These are phyloP conservation scores for Quadroppia sp. DNA, from an alignment of 2,888 invertebrate species.

Conservation along the genomic window DNA sequence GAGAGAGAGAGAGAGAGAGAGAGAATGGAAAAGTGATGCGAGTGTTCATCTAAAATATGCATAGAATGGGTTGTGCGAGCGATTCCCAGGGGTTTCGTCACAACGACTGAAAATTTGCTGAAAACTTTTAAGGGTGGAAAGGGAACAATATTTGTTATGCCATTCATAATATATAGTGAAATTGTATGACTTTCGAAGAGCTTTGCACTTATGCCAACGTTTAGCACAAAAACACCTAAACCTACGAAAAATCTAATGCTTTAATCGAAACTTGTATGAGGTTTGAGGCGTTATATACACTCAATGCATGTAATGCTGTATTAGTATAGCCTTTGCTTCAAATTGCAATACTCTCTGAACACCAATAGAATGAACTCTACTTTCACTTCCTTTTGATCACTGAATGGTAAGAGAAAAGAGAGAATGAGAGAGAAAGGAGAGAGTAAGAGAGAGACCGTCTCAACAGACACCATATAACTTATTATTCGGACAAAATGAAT, in stretches of 20 bases:
- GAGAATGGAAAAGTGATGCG: too few species aligned
- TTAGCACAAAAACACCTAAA: slow-evolving; percentile 29
- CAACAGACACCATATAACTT: background rate
- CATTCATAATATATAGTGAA: background rate
- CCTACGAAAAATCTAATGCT: slow-evolving; percentile 26
- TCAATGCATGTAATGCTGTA: background rate
- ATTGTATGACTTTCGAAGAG: background rate
- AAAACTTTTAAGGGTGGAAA: slow-evolving; percentile 23
- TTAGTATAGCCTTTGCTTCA: background rate
- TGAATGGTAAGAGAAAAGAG: background rate
- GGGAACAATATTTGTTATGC: slow-evolving; percentile 17
- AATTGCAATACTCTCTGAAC: slow-evolving; percentile 30
- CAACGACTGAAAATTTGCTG: slow-evolving; percentile 25
- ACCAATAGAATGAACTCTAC: slow-evolving; percentile 12
- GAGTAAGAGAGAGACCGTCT: slow-evolving; percentile 1
- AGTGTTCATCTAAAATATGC: slow-evolving; percentile 20
- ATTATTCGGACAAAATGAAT: background rate
- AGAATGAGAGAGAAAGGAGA: slow-evolving; percentile 10
- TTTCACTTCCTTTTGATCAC: too few species aligned
- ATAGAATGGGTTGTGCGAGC: slow-evolving; percentile 3
- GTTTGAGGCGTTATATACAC: slow-evolving; percentile 21
- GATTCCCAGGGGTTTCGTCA: slow-evolving; percentile 12
- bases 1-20: too few species aligned
- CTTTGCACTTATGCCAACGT: background rate
- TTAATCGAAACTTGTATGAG: slow-evolving; percentile 27